Base-by-base conservation (phyloP, 1,140 invertebrate genomes). In the Drosophila persimilis region DNA sequence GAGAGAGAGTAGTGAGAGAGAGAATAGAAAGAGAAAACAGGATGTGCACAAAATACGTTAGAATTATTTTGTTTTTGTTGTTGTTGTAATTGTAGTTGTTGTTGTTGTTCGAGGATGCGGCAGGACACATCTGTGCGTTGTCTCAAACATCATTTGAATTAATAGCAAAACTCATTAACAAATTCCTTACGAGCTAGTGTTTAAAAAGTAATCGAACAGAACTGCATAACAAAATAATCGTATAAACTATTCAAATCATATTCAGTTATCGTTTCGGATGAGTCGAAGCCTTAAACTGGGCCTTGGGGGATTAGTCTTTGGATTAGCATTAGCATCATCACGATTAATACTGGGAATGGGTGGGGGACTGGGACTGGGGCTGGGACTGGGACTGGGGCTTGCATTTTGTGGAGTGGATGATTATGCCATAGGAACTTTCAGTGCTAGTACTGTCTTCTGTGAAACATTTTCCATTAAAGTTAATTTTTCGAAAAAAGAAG, bases 21-120 rank as follows among this genome's bases (percentile, higher is more conserved):
- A 91, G 83, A 86, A 90, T 73, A 91, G 80, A 90, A 89, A 86
- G 73, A 91, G 66, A 84, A 90, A 90, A 90, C 80, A 90, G 80
- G 85, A 91, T 91, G 90, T 91, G 90, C 90, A 91, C 90, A 91
- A 88, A 88, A 91, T 90, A 90, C 84, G 90, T 91, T 91, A 91
- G 90, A 91, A 91, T 91, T 91, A 81, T 90, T 89, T 89, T 85
- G 81, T 81, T 86, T 86, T 62, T 73, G 56, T 69, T 64, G 55
- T 48, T 55, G 45, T 85, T 84, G 63, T 71, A 59, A 54, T 79
- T 88, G 71, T 88, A 41, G 47, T 71, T 53, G 39, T 74, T 64
- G 45, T 55, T 73, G 48, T 54, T 56, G 51, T 66, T 69, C 11
- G 35, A 39, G 35, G 35, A 39, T 39, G 2, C 35, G 35, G 35